A percentile compares a stretch with the other conserved stretches of the same genome.
Evolutionary conservation across 2,888 invertebrate species (phyloP).

Genomic region (Drepanosiphum platanoidis): DNA sequence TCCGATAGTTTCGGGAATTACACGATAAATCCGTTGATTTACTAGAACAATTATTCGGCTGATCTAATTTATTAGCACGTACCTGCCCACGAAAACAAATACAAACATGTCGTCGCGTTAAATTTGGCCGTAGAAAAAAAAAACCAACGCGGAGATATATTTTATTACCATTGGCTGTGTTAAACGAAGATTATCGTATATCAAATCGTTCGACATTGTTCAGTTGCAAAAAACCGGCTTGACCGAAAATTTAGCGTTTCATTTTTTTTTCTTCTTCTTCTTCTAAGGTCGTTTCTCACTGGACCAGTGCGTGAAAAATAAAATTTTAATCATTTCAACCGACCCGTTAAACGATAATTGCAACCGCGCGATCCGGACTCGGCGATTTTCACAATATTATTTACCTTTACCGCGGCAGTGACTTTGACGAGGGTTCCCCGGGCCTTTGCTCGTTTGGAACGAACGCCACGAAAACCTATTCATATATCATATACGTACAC

Average conservation of each 20-base stretch:
- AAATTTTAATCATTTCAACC: neutral
- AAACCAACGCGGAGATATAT: neutral
- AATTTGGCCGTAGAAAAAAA: neutral
- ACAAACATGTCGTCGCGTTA: neutral
- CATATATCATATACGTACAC: too few relatives aligned
- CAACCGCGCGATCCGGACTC: too few relatives aligned
- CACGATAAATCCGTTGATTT: neutral
- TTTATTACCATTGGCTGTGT: neutral
- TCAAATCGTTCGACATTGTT: neutral
- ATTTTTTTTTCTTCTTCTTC: too few relatives aligned
- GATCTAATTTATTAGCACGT: neutral
- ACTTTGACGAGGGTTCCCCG: too few relatives aligned
- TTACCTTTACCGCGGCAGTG: too few relatives aligned
- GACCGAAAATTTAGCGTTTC: neutral
- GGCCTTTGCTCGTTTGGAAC: too few relatives aligned
- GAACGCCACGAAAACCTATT: too few relatives aligned
- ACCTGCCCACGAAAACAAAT: neutral
- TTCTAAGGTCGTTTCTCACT: constrained; percentile 6
- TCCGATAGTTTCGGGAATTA: neutral
- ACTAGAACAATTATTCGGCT: neutral
- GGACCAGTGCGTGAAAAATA: neutral
- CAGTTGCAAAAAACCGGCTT: constrained; percentile 4
- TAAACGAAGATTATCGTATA: neutral
- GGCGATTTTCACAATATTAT: too few relatives aligned
- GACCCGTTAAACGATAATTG: neutral